A percentile compares a stretch with the other conserved stretches of the same genome.
These are phyloP conservation scores for Nysson spinosus DNA, from an alignment of 2,888 invertebrate genomes.

Conservation along the genomic window DNA sequence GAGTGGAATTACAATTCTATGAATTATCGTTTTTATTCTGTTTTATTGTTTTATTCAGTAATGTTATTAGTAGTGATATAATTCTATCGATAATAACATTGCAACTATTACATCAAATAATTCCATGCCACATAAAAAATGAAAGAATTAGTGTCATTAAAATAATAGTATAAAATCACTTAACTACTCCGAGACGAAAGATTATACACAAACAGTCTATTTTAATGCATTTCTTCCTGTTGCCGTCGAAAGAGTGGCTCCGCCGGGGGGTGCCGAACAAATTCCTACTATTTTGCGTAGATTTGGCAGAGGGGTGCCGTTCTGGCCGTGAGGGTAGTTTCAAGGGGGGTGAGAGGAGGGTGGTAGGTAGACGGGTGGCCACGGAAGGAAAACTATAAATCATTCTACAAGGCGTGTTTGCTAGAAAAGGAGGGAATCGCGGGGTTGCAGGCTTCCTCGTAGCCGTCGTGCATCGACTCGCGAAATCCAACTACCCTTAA, in stretches of 20 bases:
- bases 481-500: constrained; percentile 77
- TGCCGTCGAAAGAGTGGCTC: constrained; percentile 1
- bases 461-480: constrained; percentile 76
- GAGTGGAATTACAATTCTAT: no score
- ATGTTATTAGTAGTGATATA: no score
- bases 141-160: no score
- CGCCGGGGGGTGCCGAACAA: constrained; percentile 36
- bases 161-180: no score
- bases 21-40: no score
- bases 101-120: no score
- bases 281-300: constrained; percentile 69
- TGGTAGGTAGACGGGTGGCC: constrained; percentile 50
- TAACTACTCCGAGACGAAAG: no score
- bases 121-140: no score
- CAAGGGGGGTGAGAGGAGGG: constrained; percentile 31
- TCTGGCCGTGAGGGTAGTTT: constrained; percentile 31
- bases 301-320: constrained; percentile 62
- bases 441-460: constrained; percentile 59
- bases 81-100: no score
- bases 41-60: no score
- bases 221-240: background rate
- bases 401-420: constrained; percentile 60
- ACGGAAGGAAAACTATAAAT: constrained; percentile 66
- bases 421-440: constrained; percentile 48
- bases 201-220: background rate